Percentiles rank a stretch among this genome's conserved stretches.
phyloP scores from a whole-genome alignment of 1,140 invertebrate genomes.

The Antheraea mylitta region DNA sequence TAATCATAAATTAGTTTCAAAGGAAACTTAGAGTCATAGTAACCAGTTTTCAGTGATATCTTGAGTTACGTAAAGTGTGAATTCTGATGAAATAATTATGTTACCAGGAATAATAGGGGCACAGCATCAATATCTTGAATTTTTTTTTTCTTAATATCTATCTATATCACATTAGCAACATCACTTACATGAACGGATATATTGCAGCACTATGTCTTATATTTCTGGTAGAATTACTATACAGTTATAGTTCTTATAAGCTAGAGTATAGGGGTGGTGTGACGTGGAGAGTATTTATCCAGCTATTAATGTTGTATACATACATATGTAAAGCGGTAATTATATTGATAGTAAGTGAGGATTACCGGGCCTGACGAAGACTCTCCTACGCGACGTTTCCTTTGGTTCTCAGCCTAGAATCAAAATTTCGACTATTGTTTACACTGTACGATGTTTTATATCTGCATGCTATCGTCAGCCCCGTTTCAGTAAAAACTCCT shows the following conservation, averaged over 20 bases:
- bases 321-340: constrained; percentile 17
- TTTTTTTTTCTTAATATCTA: too few relatives aligned
- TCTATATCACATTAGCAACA: too few relatives aligned
- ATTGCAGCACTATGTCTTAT: neutral
- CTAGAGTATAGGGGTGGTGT: neutral
- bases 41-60: neutral
- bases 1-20: too few relatives aligned
- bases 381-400: constrained; percentile 33
- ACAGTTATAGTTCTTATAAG: neutral
- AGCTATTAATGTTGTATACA: constrained; percentile 4
- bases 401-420: constrained; percentile 36
- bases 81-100: neutral
- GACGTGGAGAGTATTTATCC: neutral
- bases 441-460: constrained; percentile 8
- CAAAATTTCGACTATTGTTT: constrained; percentile 26
- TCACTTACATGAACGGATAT: too few relatives aligned
- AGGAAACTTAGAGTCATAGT: too few relatives aligned
- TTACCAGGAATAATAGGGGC: neutral
- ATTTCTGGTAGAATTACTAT: neutral
- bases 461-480: constrained; percentile 31
- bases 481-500: constrained; percentile 31
- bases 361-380: constrained; percentile 36
- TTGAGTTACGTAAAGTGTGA: neutral
- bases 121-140: too few relatives aligned
- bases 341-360: constrained; percentile 23